phyloP scores from a whole-genome alignment of 2,113 vertebrate species.

The Herpailurus yagouaroundi region DNA sequence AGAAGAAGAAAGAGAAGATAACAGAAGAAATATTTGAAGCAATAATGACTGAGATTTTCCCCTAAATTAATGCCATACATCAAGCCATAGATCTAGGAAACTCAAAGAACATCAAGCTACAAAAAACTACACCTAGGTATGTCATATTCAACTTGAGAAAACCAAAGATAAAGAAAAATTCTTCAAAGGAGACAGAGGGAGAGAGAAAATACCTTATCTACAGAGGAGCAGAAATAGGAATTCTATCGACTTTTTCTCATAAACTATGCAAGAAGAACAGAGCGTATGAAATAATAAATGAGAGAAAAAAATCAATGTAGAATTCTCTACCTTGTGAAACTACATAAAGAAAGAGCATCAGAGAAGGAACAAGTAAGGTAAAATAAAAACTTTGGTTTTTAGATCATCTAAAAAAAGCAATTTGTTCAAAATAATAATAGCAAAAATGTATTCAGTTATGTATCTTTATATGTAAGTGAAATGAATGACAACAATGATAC shows the following conservation, averaged over 20 bases:
- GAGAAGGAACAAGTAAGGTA: background rate
- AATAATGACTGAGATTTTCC: background rate
- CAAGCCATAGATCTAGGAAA: background rate
- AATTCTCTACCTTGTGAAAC: background rate
- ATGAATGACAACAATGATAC: background rate
- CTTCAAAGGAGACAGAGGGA: background rate
- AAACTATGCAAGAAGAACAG: background rate
- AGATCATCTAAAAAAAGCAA: background rate
- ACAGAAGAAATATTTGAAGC: background rate
- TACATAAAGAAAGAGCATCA: background rate
- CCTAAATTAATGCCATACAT: background rate
- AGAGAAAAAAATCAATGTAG: background rate
- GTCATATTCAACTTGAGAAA: background rate
- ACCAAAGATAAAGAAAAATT: background rate
- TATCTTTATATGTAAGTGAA: background rate
- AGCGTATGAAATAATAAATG: background rate
- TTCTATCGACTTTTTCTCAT: background rate
- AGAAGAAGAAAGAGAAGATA: background rate
- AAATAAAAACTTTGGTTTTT: background rate
- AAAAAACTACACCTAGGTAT: background rate
- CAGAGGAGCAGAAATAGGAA: background rate
- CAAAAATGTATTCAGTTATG: background rate
- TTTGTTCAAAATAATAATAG: background rate
- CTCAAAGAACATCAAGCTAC: background rate
- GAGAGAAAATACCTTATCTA: background rate